Evolutionary conservation across 2,888 invertebrate species (phyloP), one percentile per base, ranked within the genome.

Genomic region (Ecdyonurus torrentis): DNA sequence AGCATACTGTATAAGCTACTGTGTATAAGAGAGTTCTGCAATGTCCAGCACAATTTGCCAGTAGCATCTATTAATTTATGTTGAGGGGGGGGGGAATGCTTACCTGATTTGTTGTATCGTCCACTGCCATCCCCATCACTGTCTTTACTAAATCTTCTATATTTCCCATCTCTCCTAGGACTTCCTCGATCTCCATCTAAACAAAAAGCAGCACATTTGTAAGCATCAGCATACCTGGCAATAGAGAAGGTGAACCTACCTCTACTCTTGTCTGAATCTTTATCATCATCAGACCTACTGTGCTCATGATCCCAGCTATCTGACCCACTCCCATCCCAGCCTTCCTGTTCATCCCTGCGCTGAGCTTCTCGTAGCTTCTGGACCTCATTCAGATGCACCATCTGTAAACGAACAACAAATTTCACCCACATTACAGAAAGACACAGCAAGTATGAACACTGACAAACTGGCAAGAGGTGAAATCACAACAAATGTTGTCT

Each of bases 361-460:
- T 88, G 85, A 0, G 87, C 87, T 64, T 89, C 89, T 64, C 86
- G 83, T 2, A 89, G 74, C 72, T 90, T 90, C 63, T 79, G 78
- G 62, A 83, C 85, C 71, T 91, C 91, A 68, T 87, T 87, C 67
- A 91, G 82, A 68, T 86, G 84, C 65, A 89, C 77, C 1, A 90
- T 86, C 71, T 71, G 61, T 20, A 23, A 64, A 61, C 61, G 52
- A 63, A 61, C 24, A 52, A 50, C 22, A 22, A n/a, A 10, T 19
- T 2, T 25, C 10, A 37, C 18, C 23, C 18, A 59, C 1, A n/a
- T 25, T 15, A 60, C 10, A 60, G 18, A 1, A 2, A 20, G 15
- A 2, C n/a, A 1, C 19, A 52, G 50, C 22, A 3, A 19, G 1
- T 18, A 24, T 15, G 2, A 1, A 5, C 1, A 23, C 23, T 58